These are phyloP conservation scores for Adelosebastes latens DNA, from an alignment of 2,797 vertebrate species.

Conservation along the genomic window DNA sequence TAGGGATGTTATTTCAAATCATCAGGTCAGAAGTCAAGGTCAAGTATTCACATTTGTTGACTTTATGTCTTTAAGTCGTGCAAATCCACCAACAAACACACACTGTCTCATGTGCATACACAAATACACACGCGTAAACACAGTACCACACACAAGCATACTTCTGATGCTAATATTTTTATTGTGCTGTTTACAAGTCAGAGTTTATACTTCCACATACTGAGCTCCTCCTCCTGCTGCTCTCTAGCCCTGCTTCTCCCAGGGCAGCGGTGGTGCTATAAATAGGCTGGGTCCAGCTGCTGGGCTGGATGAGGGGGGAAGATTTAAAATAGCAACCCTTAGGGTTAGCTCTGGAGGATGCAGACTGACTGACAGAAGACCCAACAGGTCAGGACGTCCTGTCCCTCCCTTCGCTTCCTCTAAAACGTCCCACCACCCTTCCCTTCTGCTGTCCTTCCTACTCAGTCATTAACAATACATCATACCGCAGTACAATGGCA, in stretches of 20 bases:
- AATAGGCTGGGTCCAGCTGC: slow-evolving; percentile 77
- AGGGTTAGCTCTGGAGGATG: slow-evolving; percentile 57
- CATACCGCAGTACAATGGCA: slow-evolving; percentile 52
- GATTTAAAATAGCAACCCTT: slow-evolving; percentile 57
- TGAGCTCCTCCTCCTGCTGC: slow-evolving; percentile 47
- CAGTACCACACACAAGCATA: background rate
- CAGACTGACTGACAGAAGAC: slow-evolving; percentile 66
- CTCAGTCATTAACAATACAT: slow-evolving; percentile 74
- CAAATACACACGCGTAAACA: background rate
- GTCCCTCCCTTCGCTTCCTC: slow-evolving; percentile 63
- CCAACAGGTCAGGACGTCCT: slow-evolving; percentile 70
- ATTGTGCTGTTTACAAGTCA: slow-evolving; percentile 54
- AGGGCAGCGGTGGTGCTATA: slow-evolving; percentile 67
- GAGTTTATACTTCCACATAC: slow-evolving; percentile 41
- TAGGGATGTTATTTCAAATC: slow-evolving; percentile 6
- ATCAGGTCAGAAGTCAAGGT: slow-evolving; percentile 15
- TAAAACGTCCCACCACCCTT: slow-evolving; percentile 52
- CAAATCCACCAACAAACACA: background rate
- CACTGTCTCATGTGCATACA: background rate
- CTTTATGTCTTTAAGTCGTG: background rate
- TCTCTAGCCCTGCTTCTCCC: slow-evolving; percentile 52
- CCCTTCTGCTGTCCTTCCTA: slow-evolving; percentile 52
- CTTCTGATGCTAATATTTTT: slow-evolving; percentile 30
- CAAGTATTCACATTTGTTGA: slow-evolving; percentile 16
- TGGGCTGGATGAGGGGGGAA: slow-evolving; percentile 57